phyloP scores from a whole-genome alignment of 2,888 invertebrate genomes.

The Xylocampa areola region DNA sequence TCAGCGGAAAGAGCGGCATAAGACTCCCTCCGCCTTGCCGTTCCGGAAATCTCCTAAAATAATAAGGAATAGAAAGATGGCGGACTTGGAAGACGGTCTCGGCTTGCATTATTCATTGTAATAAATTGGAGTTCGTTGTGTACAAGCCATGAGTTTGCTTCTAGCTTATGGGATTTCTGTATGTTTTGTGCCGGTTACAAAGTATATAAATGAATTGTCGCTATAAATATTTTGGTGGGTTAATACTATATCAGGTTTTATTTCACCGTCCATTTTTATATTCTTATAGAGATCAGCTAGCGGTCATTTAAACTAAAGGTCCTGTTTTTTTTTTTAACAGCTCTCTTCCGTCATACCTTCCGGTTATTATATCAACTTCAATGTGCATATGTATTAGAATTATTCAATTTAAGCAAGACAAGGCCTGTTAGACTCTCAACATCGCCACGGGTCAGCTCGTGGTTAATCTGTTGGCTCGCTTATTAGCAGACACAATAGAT shows the following conservation, averaged over 20 bases:
- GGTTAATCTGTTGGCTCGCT: too few species aligned
- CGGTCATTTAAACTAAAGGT: too few species aligned
- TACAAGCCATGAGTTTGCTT: constrained; percentile 53
- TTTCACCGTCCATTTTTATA: background rate
- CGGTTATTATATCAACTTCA: too few species aligned
- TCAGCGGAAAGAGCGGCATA: constrained; percentile 33
- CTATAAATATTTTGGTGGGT: constrained; percentile 33
- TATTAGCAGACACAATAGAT: too few species aligned
- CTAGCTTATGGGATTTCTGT: constrained; percentile 49
- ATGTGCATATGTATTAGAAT: too few species aligned
- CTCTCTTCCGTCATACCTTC: too few species aligned
- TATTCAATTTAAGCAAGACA: too few species aligned
- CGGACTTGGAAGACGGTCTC: constrained; percentile 46
- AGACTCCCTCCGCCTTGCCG: constrained; percentile 20
- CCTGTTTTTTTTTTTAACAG: too few species aligned
- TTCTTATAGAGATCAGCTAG: background rate
- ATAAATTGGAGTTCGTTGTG: constrained; percentile 71
- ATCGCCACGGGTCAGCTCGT: too few species aligned
- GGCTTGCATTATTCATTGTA: constrained; percentile 76
- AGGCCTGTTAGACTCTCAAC: too few species aligned
- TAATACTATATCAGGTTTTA: constrained; percentile 13
- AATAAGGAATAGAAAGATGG: constrained; percentile 52
- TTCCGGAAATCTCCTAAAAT: constrained; percentile 56
- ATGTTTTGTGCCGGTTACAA: constrained; percentile 38
- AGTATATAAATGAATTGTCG: constrained; percentile 28